Evolutionary conservation across 2,888 invertebrate species (phyloP), one percentile per base, ranked within the genome.

Genomic region (Lissonota sp.): DNA sequence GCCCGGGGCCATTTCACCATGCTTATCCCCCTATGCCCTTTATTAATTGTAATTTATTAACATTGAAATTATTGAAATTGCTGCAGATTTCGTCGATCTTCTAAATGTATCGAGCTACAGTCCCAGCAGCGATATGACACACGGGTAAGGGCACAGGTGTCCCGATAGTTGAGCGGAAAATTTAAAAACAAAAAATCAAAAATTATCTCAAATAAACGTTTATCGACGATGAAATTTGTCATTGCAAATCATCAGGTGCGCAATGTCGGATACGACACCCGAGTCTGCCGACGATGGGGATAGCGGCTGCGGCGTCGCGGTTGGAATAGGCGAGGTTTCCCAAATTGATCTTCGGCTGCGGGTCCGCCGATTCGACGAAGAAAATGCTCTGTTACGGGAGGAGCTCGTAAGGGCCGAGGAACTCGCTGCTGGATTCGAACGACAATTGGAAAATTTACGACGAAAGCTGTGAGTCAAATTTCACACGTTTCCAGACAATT

Each of bases 311-410:
- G 75, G 67, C 44, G 53, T 62, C 10, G 26, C 67, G 7, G 69
- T 49, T 26, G 70, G 74, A 51, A 57, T 67, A 53, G 51, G 67
- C 46, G 79, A 79, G 44, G 69, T 77, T 44, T 77, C 69, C 7
- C 77, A 80, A 58, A 63, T 84, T 42, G 86, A 87, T 64, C 82
- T 87, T 37, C 76, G 86, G 53, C 72, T 84, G 63, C 84, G 84
- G 16, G 80, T 88, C 44, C 85, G 85, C 51, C 83, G 83, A 37
- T 85, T 80, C 63, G 86, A 86, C 66, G 87, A 87, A 62, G 87
- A 88, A 37, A 87, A 83, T 39, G 53, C 81, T 6, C 67, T 46
- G 66, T 72, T 88, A 5, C 85, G 83, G 26, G 87, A 87, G 44
- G 87, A 87, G 51, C 72, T 88, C 46, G 53, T 72, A 7, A 79